phyloP scores from a whole-genome alignment of 2,113 vertebrate species.

The Nibea coibor region DNA sequence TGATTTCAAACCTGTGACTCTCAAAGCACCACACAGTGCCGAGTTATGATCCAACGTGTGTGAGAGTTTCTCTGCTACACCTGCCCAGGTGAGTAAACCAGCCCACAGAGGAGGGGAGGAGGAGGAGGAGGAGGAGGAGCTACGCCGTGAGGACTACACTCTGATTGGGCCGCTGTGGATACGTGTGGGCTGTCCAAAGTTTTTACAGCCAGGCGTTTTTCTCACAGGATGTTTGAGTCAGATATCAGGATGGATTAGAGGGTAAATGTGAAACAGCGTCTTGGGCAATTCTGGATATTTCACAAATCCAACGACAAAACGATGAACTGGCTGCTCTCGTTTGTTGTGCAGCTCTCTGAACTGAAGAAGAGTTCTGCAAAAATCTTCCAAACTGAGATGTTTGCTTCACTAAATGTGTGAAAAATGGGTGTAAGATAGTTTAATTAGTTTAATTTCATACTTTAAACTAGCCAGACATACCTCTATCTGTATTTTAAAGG shows the following conservation, averaged over 20 bases:
- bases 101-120: slow-evolving; percentile 39
- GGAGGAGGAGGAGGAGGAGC: slow-evolving; percentile 62
- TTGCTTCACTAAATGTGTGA: no score
- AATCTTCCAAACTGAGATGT: background rate
- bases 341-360: background rate
- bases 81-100: slow-evolving; percentile 73
- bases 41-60: slow-evolving; percentile 22
- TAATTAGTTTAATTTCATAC: no score
- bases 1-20: slow-evolving; percentile 34
- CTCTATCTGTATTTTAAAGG: background rate
- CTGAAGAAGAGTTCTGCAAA: background rate
- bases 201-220: slow-evolving; percentile 7
- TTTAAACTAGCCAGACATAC: no score
- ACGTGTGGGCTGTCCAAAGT: slow-evolving; percentile 24
- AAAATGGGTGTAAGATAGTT: no score
- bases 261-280: slow-evolving; percentile 26
- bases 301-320: slow-evolving; percentile 5
- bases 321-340: slow-evolving; percentile 25
- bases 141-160: background rate
- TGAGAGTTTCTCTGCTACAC: slow-evolving; percentile 60
- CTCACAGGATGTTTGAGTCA: slow-evolving; percentile 24
- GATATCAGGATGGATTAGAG: slow-evolving; percentile 16
- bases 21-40: background rate
- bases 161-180: slow-evolving; percentile 47
- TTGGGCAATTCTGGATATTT: slow-evolving; percentile 29